Conservation (phyloP, 2,113 vertebrate species). For the Falcunculus frontatus region DNA sequence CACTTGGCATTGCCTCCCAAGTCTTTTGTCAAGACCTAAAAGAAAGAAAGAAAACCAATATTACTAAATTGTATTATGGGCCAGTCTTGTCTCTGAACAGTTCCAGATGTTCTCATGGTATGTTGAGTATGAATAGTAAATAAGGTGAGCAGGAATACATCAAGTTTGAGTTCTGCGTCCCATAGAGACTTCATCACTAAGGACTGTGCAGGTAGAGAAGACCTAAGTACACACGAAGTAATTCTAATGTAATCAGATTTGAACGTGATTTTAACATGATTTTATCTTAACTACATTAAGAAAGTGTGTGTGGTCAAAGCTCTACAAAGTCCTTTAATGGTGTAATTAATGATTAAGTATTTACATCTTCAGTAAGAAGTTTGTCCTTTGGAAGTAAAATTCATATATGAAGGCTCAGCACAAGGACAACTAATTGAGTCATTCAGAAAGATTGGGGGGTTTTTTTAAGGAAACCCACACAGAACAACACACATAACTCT, state of each 20-base stretch:
- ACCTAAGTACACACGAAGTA: neutral
- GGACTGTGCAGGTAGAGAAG: neutral
- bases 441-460: neutral
- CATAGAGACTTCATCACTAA: neutral
- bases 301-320: neutral
- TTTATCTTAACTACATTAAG: neutral
- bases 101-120: neutral
- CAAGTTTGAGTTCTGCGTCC: neutral
- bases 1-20: constrained; percentile 91
- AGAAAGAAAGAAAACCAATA: neutral
- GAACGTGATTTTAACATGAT: neutral
- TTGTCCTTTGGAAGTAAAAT: neutral
- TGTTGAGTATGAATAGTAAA: neutral
- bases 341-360: neutral
- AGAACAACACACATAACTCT: neutral
- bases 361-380: neutral
- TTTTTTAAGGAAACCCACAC: neutral
- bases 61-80: neutral
- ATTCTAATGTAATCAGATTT: neutral
- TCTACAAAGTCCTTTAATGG: neutral
- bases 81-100: neutral
- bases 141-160: neutral
- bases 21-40: constrained; percentile 87
- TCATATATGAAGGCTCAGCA: neutral
- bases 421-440: neutral